phyloP scores from a whole-genome alignment of 2,888 invertebrate species.

The Polyploca ridens region DNA sequence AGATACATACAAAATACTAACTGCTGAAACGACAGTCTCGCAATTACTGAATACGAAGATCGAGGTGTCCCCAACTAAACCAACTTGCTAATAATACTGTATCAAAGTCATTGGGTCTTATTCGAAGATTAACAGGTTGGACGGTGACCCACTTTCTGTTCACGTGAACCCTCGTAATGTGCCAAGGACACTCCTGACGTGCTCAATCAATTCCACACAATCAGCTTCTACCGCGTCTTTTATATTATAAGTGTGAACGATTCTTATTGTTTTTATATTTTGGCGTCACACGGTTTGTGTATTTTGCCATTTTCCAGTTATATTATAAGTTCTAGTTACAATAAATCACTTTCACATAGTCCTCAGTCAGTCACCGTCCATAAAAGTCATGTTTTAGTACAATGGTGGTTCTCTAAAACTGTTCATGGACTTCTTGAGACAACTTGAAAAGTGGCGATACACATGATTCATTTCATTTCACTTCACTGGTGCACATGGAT shows the following conservation, averaged over 20 bases:
- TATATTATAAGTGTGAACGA: background rate
- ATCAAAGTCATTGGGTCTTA: constrained; percentile 1
- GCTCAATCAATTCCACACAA: constrained; percentile 12
- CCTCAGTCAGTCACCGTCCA: too few relatives aligned
- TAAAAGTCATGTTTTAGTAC: too few relatives aligned
- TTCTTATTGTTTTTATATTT: too few relatives aligned
- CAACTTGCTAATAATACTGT: background rate
- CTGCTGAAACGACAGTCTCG: background rate
- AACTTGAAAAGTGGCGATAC: too few relatives aligned
- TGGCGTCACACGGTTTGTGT: too few relatives aligned
- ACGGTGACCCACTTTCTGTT: constrained; percentile 1
- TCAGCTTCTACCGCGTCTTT: background rate
- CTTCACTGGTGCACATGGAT: too few relatives aligned
- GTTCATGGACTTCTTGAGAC: too few relatives aligned
- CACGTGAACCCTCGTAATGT: background rate
- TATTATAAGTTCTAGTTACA: too few relatives aligned
- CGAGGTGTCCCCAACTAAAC: background rate
- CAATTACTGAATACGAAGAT: background rate
- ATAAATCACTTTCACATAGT: too few relatives aligned
- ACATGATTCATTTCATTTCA: too few relatives aligned
- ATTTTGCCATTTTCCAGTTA: too few relatives aligned
- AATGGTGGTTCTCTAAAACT: too few relatives aligned
- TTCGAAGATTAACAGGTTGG: constrained; percentile 6
- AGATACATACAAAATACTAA: background rate
- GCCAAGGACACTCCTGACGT: constrained; percentile 6